Evolutionary conservation across 2,888 invertebrate species (phyloP).

Genomic region (Cremastinae sp.): DNA sequence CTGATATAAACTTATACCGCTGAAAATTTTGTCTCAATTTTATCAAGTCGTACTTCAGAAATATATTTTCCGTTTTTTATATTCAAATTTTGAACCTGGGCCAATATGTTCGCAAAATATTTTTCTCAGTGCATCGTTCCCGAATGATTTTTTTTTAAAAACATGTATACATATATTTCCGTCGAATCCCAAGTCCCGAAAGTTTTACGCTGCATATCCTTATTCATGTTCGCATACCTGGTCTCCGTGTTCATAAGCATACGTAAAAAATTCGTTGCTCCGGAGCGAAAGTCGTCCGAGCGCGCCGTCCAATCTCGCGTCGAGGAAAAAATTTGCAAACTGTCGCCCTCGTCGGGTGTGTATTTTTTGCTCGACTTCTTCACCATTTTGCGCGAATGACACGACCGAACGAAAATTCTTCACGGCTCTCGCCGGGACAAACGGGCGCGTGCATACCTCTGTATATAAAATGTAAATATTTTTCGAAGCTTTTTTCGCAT

Average conservation of each 20-base stretch:
- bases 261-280: neutral
- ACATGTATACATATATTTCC: no score
- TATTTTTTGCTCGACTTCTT: conserved; percentile 21
- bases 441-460: conserved; percentile 10
- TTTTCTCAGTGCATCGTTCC: no score
- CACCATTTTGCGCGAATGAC: conserved; percentile 2
- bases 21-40: no score
- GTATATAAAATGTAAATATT: conserved; percentile 16
- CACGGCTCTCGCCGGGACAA: conserved; percentile 31
- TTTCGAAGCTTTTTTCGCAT: neutral
- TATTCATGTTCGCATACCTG: conserved; percentile 19
- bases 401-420: conserved; percentile 26
- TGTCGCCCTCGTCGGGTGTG: conserved; percentile 38
- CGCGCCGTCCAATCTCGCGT: conserved; percentile 40
- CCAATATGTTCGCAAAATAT: no score
- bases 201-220: no score
- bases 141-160: no score
- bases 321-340: conserved; percentile 39
- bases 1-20: no score
- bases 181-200: no score
- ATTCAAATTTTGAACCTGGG: no score
- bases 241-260: conserved; percentile 19
- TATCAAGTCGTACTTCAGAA: no score
- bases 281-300: conserved; percentile 21
- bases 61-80: no score